Evolutionary conservation across 2,797 vertebrate genomes (phyloP), one percentile per base, ranked within the genome.

Genomic region (Malurus splendens): DNA sequence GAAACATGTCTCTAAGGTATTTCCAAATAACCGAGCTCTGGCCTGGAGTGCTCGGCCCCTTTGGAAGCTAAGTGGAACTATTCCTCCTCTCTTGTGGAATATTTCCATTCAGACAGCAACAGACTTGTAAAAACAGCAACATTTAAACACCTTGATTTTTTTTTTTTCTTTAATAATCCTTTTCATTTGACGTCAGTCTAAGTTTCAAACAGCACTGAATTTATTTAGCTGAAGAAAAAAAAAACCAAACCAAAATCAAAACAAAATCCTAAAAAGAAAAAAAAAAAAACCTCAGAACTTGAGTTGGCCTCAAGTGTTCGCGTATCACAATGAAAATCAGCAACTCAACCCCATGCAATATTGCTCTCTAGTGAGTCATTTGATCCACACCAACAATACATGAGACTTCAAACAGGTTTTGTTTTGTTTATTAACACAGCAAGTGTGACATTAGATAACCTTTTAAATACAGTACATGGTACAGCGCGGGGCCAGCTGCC

Each of bases 381-480:
- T 91, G 93, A 85, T 80, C 92, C 89, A 93, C 93, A 93, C 86
- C 93, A 80, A 95, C 73, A 67, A 93, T 88, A 94, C 93, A 95
- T 96, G 96, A 96, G 95, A 96, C 93, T 82, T 88, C 85, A 83
- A 92, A 92, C 85, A 89, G 96, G 86, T 86, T 92, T 79, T 82
- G 89, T 94, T 95, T 95, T 92, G 93, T 96, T 98, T 98, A 98
- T 98, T 98, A 98, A 98, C 98, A 99, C 98, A 98, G 98, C 98
- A 99, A 98, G 98, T 98, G 98, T 98, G 98, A 99, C 98, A 98
- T 98, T 98, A 98, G 98, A 97, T 98, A 98, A 98, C 97, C 98
- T 98, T 98, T 97, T 96, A 95, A 97, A 97, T 97, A 98, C 98
- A 98, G 98, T 98, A 99, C 98, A 98, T 97, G 98, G 97, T 98